Evolutionary conservation across 2,888 invertebrate genomes (phyloP), one percentile per base, ranked within the genome.

Genomic region (Allolobophora icterica): DNA sequence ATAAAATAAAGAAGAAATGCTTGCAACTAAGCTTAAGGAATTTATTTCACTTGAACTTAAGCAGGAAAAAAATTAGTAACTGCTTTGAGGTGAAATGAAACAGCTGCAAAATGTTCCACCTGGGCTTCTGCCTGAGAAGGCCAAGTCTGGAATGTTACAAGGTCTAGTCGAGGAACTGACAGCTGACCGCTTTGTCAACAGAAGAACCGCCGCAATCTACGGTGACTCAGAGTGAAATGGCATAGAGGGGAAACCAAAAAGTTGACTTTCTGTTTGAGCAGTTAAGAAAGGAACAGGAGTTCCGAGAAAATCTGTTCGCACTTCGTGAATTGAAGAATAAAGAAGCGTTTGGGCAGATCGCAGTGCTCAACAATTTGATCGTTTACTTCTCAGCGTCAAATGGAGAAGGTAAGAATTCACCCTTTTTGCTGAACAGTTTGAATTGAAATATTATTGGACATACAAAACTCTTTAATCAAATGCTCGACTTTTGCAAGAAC

Each of bases 321-420:
- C 38, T 34, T 35, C 34, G 35, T 87, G 87, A 87, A 5, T 24
- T 87, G 35, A 87, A 87, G 35, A 87, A 87, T 87, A 87, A 87
- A 38, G 35, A 87, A 87, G 35, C 35, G 35, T 35, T 87, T 21
- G 5, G 38, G 35, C 87, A 87, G 34, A 87, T 87, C 24, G 17
- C 87, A 24, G 24, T 87, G 87, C 35, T 87, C 34, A 34, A 35
- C 35, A 87, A 87, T 87, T 24, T 87, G 35, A 24, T 87, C 35
- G 11, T 71, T n/a, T 71, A 71, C 71, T 13, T 71, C 71, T 71
- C 71, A 71, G 71, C 71, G n/a, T 71, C 30, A 71, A n/a, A 30
- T 71, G 71, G 71, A 71, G 71, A 71, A 71, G 6, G 71, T 71
- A 71, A 71, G 71, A n/a, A 71, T 71, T n/a, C 30, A 71, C 30